Base-by-base conservation (phyloP, 2,888 invertebrate genomes). In the Diplazon laetatorius region DNA sequence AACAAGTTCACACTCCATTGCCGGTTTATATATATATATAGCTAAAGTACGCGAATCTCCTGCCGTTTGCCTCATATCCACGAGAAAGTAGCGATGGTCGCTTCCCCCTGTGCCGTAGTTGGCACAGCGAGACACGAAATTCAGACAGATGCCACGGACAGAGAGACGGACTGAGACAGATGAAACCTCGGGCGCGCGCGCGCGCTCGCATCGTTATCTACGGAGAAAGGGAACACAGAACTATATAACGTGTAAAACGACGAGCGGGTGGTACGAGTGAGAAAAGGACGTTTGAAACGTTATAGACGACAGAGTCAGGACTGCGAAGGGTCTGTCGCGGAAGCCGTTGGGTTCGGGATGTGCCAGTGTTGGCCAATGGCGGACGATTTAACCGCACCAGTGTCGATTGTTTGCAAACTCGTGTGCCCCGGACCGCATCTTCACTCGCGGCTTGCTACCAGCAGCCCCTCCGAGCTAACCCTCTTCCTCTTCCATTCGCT, bases 381-480 rank as follows among this genome's bases (percentile, higher is more conserved):
- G 25, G 71, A 81, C 78, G 80, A 84, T 85, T 83, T 82, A 83
- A 84, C 83, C 77, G 72, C 80, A 52, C 80, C 71, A 81, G 85
- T 85, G 84, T 84, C 82, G 84, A 87, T 86, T 87, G 87, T 86
- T 85, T 76, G 80, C 73, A 81, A 86, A 87, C 72, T 81, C 71
- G 63, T 25, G 52, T 20, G 37, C 22, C 39, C 68, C 42, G 44
- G 80, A 85, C 81, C 82, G 74, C 82, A 82, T 84, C 85, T 87
- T 83, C 78, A 73, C 73, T 25, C 44, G 55, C 44, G 55, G 48
- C 39, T 63, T 63, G 46, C 52, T n/a, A 62, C 39, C 25, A 68
- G 55, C 60, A 69, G 57, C 10, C 20, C 35, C 20, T 16, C 20
- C 14, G 6, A 2, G 4, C 30, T 6, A 30, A 5, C 30, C 30